phyloP scores from a whole-genome alignment of 2,888 invertebrate genomes.

The Heliconius ismenius region DNA sequence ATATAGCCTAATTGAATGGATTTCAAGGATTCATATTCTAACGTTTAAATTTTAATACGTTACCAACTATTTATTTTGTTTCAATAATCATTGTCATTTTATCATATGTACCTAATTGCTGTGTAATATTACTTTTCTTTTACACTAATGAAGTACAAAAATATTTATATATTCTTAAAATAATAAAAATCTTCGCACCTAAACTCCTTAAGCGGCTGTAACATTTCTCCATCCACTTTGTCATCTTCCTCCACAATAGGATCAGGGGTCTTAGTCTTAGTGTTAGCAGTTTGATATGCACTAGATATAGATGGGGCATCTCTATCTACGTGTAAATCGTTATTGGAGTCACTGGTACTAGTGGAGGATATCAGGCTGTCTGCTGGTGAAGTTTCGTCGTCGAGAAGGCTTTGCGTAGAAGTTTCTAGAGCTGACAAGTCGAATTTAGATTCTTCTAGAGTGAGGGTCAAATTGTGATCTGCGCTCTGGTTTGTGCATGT shows the following conservation, averaged over 20 bases:
- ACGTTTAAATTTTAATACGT: not conserved
- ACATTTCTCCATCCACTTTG: conserved; percentile 63
- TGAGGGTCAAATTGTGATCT: conserved; percentile 82
- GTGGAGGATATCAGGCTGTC: conserved; percentile 87
- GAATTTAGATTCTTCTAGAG: conserved; percentile 88
- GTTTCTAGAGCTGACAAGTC: conserved; percentile 87
- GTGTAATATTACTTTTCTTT: not conserved
- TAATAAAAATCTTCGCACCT: conserved; percentile 53
- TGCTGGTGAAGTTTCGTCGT: conserved; percentile 92
- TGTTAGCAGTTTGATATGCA: conserved; percentile 78
- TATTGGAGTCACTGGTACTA: conserved; percentile 84
- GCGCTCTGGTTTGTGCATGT: conserved; percentile 76
- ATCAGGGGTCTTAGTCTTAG: conserved; percentile 78
- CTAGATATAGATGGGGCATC: conserved; percentile 72
- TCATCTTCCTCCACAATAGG: conserved; percentile 60
- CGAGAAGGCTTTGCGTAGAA: conserved; percentile 86
- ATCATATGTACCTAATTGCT: not conserved
- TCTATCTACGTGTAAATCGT: conserved; percentile 75
- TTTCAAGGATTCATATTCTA: not conserved
- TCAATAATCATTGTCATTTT: not conserved
- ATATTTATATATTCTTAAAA: not conserved
- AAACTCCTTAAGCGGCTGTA: conserved; percentile 63
- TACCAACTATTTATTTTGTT: not conserved
- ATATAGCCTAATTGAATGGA: not conserved
- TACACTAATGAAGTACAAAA: not conserved